Evolutionary conservation across 2,888 invertebrate genomes (phyloP).

Genomic region (Pheosia gnoma): DNA sequence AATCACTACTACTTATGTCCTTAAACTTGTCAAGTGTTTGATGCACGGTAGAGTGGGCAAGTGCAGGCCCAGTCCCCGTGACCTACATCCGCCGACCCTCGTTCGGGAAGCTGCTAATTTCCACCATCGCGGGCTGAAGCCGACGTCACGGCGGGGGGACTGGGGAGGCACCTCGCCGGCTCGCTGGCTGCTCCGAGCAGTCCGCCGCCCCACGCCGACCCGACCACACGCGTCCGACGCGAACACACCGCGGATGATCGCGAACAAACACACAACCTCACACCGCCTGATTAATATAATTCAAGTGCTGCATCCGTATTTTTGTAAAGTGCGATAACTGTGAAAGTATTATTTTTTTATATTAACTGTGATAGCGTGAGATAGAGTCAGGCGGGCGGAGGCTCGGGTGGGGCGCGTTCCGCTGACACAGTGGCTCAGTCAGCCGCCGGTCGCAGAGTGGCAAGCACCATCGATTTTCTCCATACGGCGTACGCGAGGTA

Average conservation of each 20-base stretch:
- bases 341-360: conserved; percentile 65
- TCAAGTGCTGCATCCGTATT: conserved; percentile 59
- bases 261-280: conserved; percentile 60
- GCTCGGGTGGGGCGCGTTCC: conserved; percentile 79
- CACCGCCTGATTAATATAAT: conserved; percentile 62
- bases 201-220: conserved; percentile 72
- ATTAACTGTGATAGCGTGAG: conserved; percentile 71
- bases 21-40: conserved; percentile 81
- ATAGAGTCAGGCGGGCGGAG: conserved; percentile 70
- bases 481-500: conserved; percentile 78
- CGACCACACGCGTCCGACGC: conserved; percentile 65
- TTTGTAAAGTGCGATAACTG: conserved; percentile 65
- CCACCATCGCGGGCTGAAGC: conserved; percentile 73
- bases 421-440: conserved; percentile 85
- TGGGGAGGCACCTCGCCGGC: conserved; percentile 64
- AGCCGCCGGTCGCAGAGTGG: conserved; percentile 80
- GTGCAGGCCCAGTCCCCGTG: conserved; percentile 82
- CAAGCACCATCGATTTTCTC: conserved; percentile 82
- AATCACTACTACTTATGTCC: conserved; percentile 75
- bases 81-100: conserved; percentile 82
- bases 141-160: conserved; percentile 73
- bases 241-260: conserved; percentile 59
- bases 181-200: conserved; percentile 66
- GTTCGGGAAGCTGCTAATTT: conserved; percentile 84
- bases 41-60: conserved; percentile 76